Evolutionary conservation across 1,140 invertebrate species (phyloP), one percentile per base, ranked within the genome.

Genomic region (Drosophila athabasca): DNA sequence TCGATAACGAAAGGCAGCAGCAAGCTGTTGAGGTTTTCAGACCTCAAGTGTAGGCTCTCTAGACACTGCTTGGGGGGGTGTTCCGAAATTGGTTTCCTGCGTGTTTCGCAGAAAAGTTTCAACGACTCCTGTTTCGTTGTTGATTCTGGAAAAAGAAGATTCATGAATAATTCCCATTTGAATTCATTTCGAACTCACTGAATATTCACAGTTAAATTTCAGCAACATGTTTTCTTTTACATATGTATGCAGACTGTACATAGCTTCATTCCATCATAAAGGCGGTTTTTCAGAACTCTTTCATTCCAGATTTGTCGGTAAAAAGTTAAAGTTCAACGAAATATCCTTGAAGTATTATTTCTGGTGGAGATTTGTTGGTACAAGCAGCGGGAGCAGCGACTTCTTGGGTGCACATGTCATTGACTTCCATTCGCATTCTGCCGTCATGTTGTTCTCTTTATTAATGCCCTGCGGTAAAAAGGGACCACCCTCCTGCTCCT

Each of bases 401-500:
- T 72, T 54, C 50, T 45, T 24, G 64, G 26, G 39, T 22, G 26
- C 71, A 55, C 68, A 75, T 75, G 72, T 75, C 71, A 66, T 58
- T 66, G 72, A 43, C 71, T 74, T 70, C 15, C 67, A 19, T 19
- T 66, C 45, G 60, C n/a, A 24, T 50, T 54, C 35, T 46, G 68
- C 62, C 62, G 62, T 62, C 69, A 75, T 67, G 66, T 79, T 88
- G 75, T 73, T 71, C 83, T 71, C 82, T 78, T 71, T 82, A 82
- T 87, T 87, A 82, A 87, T 87, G 70, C 75, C 82, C 83, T 67
- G 75, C 48, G 83, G 82, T 71, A 64, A 65, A 41, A 68, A 44
- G 57, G 64, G 49, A 44, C 24, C 8, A 1, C 24, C 5, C 24
- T 5, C 24, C 24, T 26, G 24, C 24, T 26, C 24, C 5, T 0